Percentiles rank a stretch among this genome's conserved stretches.
These are phyloP conservation scores for Platycheirus albimanus DNA, from an alignment of 2,888 invertebrate species.

Conservation along the genomic window DNA sequence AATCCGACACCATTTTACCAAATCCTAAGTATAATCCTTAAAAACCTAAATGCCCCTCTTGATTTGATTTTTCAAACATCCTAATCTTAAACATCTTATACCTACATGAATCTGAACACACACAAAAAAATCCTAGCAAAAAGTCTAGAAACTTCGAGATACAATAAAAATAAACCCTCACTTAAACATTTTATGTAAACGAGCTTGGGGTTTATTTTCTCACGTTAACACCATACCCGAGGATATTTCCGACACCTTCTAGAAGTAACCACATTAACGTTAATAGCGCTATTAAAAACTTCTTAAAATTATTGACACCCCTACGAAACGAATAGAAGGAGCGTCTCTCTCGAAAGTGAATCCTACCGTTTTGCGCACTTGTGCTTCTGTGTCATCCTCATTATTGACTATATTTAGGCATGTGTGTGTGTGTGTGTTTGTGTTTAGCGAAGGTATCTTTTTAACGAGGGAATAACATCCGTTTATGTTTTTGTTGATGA, in stretches of 20 bases:
- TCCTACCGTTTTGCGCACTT: constrained; percentile 6
- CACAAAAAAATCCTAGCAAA: not conserved
- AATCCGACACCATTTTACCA: no score
- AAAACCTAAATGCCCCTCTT: no score
- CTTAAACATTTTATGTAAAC: not conserved
- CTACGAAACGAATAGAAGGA: not conserved
- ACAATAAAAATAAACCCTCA: not conserved
- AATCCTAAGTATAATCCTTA: no score
- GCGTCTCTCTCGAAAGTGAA: not conserved
- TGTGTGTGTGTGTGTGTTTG: not conserved
- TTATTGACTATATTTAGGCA: no score
- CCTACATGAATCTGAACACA: not conserved
- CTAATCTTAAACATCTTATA: no score
- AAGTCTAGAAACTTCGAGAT: not conserved
- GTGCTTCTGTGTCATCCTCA: not conserved
- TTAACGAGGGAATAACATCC: constrained; percentile 57
- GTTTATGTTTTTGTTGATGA: constrained; percentile 38
- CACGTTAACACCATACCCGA: not conserved
- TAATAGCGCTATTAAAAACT: constrained; percentile 39
- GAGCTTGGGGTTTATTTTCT: constrained; percentile 8
- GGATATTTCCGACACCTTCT: constrained; percentile 3
- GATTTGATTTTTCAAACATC: no score
- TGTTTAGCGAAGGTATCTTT: constrained; percentile 19
- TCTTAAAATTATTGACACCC: constrained; percentile 22
- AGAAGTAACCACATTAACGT: constrained; percentile 12